phyloP scores from a whole-genome alignment of 2,888 invertebrate species.

The Steinernema carpocapsae region DNA sequence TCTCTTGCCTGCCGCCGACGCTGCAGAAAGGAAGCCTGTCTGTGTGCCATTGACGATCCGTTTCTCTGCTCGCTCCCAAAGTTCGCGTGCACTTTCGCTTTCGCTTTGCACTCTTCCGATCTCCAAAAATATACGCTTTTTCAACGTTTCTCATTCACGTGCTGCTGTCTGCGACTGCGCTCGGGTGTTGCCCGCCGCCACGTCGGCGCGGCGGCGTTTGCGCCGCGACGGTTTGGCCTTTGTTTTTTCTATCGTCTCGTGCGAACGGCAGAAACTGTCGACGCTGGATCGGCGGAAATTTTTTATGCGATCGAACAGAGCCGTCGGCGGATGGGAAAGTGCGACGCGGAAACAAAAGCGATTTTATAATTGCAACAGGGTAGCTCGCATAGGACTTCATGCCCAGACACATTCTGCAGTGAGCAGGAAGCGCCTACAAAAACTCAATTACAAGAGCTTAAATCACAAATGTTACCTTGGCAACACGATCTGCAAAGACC shows the following conservation, averaged over 20 bases:
- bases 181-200: not conserved
- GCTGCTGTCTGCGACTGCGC: not conserved
- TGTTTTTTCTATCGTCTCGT: conserved; percentile 15
- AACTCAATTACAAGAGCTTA: not conserved
- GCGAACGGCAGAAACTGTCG: conserved; percentile 1
- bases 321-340: not conserved
- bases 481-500: conserved; percentile 3
- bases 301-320: conserved; percentile 2
- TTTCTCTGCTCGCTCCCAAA: conserved; percentile 22
- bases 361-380: not conserved
- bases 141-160: not conserved
- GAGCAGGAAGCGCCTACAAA: not conserved
- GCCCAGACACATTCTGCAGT: not conserved
- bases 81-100: conserved; percentile 24
- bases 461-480: conserved; percentile 21
- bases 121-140: conserved; percentile 26
- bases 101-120: conserved; percentile 19
- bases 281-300: not conserved
- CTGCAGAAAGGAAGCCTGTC: conserved; percentile 4
- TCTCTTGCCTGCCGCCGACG: not conserved
- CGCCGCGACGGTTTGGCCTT: not conserved
- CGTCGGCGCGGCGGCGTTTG: conserved; percentile 16
- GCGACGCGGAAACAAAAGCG: not conserved
- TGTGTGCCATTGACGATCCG: conserved; percentile 3
- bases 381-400: conserved; percentile 1